Percentiles rank a stretch among this genome's conserved stretches.
Conservation (phyloP, 1,140 invertebrate genomes). For the Neodiprion pinetum region DNA sequence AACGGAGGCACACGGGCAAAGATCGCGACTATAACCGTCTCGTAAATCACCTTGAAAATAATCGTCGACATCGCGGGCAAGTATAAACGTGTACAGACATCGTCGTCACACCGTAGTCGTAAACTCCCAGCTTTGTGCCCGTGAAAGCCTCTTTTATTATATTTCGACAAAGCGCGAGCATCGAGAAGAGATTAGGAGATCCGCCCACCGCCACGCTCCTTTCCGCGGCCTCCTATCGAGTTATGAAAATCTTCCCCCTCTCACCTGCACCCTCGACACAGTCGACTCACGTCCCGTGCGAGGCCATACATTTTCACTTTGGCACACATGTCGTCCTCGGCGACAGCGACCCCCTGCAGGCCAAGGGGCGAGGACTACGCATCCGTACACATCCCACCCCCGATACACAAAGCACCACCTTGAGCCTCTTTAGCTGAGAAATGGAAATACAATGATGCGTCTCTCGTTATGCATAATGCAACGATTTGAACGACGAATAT, state of each 20-base stretch:
- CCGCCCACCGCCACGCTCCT: slow-evolving; percentile 26
- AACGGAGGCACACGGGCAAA: neutral
- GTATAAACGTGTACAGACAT: too few relatives aligned
- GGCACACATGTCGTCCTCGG: slow-evolving; percentile 57
- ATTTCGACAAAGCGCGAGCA: slow-evolving; percentile 28
- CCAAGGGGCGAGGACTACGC: slow-evolving; percentile 37
- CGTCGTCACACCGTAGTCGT: too few relatives aligned
- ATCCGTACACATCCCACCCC: neutral
- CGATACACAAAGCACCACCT: neutral
- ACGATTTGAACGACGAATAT: slow-evolving; percentile 17
- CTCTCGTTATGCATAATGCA: slow-evolving; percentile 55
- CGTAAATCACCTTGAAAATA: neutral
- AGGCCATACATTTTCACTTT: slow-evolving; percentile 63
- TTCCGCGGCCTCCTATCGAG: slow-evolving; percentile 38
- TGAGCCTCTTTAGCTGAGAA: slow-evolving; percentile 33
- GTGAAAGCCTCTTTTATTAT: neutral
- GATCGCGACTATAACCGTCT: neutral
- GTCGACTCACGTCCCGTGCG: slow-evolving; percentile 53
- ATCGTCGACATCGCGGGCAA: neutral
- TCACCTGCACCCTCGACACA: slow-evolving; percentile 33
- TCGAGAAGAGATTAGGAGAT: slow-evolving; percentile 52
- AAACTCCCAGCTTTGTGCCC: too few relatives aligned
- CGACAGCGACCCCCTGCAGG: neutral
- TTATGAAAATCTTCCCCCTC: slow-evolving; percentile 12
- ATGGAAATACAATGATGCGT: slow-evolving; percentile 57